Evolutionary conservation across 2,888 invertebrate genomes (phyloP), one percentile per base, ranked within the genome.

Genomic region (Oithona nana): DNA sequence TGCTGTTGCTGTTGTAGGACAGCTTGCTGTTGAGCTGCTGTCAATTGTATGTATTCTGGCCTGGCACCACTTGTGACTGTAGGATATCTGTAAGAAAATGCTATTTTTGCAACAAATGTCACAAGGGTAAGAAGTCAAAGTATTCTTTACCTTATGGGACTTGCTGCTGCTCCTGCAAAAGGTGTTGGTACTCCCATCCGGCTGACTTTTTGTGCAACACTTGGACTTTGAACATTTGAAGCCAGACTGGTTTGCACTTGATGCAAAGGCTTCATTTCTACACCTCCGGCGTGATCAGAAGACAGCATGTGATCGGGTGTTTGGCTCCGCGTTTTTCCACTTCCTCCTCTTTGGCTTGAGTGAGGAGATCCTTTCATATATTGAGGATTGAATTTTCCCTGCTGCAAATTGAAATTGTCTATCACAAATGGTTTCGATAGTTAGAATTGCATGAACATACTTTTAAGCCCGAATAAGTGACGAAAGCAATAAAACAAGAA

Each of bases 121-220:
- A 16, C 16, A 39, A 39, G 16, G 39, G 16, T 11, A 11, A 16
- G 8, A 6, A 39, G 39, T 39, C n/a, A 39, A 39, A 39, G 39
- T 39, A 39, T 39, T 39, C 3, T 51, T 22, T 31, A 63, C 29
- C 50, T 29, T n/a, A 16, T 58, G 28, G 29, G 58, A 39, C 22
- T 58, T 51, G n/a, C 51, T 30, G 29, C 58, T 63, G 51, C 63
- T 58, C 58, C 58, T 57, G 88, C 86, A 63, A 89, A 78, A 49
- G 89, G 88, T 66, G 89, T 89, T 64, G 89, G 87, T 68, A 89
- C 87, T 60, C 69, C 69, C 64, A 89, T 79, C 65, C 87, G 86
- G 86, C 59, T 88, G 88, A 63, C 87, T 87, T 70, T 87, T 86
- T 30, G 81, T 80, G 39, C 39, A 39, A 39, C 39, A 16, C 39